phyloP scores from a whole-genome alignment of 1,140 invertebrate genomes.

The Bathynomus jamesi region DNA sequence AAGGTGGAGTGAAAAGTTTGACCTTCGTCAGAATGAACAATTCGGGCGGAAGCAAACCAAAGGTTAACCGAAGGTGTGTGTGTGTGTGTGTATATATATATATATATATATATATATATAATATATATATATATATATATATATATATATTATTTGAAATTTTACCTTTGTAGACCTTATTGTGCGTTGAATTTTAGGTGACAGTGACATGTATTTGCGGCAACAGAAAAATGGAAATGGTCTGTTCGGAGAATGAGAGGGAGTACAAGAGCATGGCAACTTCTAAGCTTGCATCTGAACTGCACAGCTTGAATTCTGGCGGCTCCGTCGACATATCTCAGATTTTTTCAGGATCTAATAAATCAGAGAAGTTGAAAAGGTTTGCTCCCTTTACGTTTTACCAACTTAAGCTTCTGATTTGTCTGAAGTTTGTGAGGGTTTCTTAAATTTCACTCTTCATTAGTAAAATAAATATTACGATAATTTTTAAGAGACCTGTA shows the following conservation, averaged over 20 bases:
- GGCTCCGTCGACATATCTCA: slow-evolving; percentile 54
- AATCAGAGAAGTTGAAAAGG: slow-evolving; percentile 27
- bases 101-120: slow-evolving; percentile 12
- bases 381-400: neutral
- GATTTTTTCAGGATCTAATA: slow-evolving; percentile 20
- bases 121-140: slow-evolving; percentile 13
- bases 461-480: too few relatives aligned
- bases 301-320: slow-evolving; percentile 60
- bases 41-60: too few relatives aligned
- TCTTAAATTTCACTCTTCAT: too few relatives aligned
- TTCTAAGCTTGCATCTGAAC: slow-evolving; percentile 58
- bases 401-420: too few relatives aligned
- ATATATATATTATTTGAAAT: slow-evolving; percentile 5
- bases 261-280: slow-evolving; percentile 61
- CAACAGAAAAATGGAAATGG: slow-evolving; percentile 56
- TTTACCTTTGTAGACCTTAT: neutral
- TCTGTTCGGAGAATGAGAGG: slow-evolving; percentile 59
- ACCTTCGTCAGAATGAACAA: too few relatives aligned
- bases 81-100: slow-evolving; percentile 3
- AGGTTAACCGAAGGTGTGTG: too few relatives aligned
- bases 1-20: too few relatives aligned
- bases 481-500: too few relatives aligned
- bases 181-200: too few relatives aligned
- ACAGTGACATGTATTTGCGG: slow-evolving; percentile 70
- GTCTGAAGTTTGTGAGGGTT: too few relatives aligned